Evolutionary conservation across 2,113 vertebrate species (phyloP).

Genomic region (Oxyruncus cristatus): DNA sequence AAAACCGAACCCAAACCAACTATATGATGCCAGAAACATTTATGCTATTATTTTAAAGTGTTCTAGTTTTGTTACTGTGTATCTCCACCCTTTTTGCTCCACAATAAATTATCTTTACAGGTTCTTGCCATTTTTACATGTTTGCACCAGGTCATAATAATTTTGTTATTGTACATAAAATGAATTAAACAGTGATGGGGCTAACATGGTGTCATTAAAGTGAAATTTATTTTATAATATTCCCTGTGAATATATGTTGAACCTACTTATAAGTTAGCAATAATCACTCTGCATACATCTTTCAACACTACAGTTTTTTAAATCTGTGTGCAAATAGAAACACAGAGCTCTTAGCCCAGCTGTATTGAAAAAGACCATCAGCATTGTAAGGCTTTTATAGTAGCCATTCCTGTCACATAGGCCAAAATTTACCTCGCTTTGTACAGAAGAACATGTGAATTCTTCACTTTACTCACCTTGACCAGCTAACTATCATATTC

Average conservation of each 20-base stretch:
- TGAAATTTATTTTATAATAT: background rate
- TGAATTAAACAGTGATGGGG: background rate
- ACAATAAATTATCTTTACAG: background rate
- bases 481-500: background rate
- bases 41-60: background rate
- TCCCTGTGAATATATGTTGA: background rate
- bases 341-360: background rate
- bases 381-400: background rate
- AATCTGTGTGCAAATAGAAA: background rate
- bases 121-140: background rate
- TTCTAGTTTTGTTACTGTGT: background rate
- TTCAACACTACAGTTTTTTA: background rate
- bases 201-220: background rate
- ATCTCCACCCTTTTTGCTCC: background rate
- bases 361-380: background rate
- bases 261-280: background rate
- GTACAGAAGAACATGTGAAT: background rate
- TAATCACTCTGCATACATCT: background rate
- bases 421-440: background rate
- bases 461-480: background rate
- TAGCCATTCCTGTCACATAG: background rate
- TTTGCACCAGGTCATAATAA: background rate
- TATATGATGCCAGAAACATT: background rate
- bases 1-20: background rate
- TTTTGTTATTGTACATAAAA: background rate